These are phyloP conservation scores for Rhinichthys klamathensis DNA, from an alignment of 2,113 vertebrate genomes.

Conservation along the genomic window DNA sequence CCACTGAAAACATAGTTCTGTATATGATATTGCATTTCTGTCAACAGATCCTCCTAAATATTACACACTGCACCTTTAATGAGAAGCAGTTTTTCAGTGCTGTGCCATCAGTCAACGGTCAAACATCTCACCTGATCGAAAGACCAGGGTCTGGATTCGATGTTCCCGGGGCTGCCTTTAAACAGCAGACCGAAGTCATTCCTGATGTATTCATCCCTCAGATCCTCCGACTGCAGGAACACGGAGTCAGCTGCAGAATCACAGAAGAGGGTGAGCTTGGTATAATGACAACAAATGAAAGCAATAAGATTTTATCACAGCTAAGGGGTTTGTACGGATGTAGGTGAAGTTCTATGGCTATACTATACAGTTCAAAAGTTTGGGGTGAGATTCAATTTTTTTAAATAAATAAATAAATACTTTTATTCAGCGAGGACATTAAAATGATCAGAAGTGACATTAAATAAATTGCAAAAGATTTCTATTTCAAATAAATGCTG, in stretches of 20 bases:
- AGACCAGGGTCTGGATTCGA: slow-evolving; percentile 69
- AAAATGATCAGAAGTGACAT: too few relatives aligned
- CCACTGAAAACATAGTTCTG: too few relatives aligned
- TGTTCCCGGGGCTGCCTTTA: slow-evolving; percentile 68
- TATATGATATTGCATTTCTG: too few relatives aligned
- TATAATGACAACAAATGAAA: background rate
- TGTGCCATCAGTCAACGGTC: background rate
- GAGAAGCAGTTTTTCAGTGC: background rate
- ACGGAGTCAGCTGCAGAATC: slow-evolving; percentile 72
- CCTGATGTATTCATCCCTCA: slow-evolving; percentile 74
- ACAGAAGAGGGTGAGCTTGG: background rate
- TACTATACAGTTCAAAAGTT: too few relatives aligned
- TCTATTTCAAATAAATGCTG: too few relatives aligned
- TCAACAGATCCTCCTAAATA: too few relatives aligned
- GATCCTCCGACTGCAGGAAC: slow-evolving; percentile 68
- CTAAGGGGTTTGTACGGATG: too few relatives aligned
- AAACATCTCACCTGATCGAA: slow-evolving; percentile 73
- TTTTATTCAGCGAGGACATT: too few relatives aligned
- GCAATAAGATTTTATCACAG: background rate
- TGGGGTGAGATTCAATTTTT: too few relatives aligned
- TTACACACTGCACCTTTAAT: background rate
- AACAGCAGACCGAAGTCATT: slow-evolving; percentile 74
- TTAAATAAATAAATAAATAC: too few relatives aligned
- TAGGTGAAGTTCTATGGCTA: too few relatives aligned
- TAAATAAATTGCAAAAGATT: too few relatives aligned